phyloP scores from a whole-genome alignment of 64 coral and sea anemone genomes.

The Montipora foliosa region DNA sequence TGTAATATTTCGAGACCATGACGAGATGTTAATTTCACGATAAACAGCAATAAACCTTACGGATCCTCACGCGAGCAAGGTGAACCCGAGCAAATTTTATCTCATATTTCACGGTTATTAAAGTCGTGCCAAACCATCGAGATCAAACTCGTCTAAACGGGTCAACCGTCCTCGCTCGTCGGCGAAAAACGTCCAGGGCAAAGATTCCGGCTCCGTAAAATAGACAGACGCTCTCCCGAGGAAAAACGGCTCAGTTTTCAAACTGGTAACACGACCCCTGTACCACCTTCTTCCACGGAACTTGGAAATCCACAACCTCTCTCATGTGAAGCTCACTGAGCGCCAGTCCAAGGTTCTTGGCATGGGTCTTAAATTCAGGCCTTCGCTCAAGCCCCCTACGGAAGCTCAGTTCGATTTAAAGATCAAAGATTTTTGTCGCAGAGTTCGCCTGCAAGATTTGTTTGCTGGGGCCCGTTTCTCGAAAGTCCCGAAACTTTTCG shows the following conservation, averaged over 20 bases:
- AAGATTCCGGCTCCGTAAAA: neutral
- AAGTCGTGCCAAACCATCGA: too few relatives aligned
- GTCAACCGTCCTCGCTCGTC: neutral
- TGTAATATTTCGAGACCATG: too few relatives aligned
- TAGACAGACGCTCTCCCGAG: slow-evolving; percentile 35
- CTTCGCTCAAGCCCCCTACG: neutral
- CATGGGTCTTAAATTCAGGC: too few relatives aligned
- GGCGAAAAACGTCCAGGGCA: slow-evolving; percentile 60
- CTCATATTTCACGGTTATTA: too few relatives aligned
- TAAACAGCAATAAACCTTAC: too few relatives aligned
- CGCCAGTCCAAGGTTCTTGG: neutral
- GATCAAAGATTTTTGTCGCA: slow-evolving; percentile 67
- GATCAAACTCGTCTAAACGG: too few relatives aligned
- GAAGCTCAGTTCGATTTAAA: slow-evolving; percentile 34
- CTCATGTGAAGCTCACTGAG: slow-evolving; percentile 49
- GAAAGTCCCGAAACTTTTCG: too few relatives aligned
- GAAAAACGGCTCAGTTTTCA: slow-evolving; percentile 56
- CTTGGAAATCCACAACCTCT: slow-evolving; percentile 32
- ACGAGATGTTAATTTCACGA: too few relatives aligned
- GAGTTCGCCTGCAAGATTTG: slow-evolving; percentile 36
- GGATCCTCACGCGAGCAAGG: too few relatives aligned
- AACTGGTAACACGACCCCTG: slow-evolving; percentile 40
- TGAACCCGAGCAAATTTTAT: too few relatives aligned
- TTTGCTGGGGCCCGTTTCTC: neutral
- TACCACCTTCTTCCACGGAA: neutral